Base-by-base conservation (phyloP, 1,140 invertebrate genomes). In the Hyposmocoma kahamanoa region DNA sequence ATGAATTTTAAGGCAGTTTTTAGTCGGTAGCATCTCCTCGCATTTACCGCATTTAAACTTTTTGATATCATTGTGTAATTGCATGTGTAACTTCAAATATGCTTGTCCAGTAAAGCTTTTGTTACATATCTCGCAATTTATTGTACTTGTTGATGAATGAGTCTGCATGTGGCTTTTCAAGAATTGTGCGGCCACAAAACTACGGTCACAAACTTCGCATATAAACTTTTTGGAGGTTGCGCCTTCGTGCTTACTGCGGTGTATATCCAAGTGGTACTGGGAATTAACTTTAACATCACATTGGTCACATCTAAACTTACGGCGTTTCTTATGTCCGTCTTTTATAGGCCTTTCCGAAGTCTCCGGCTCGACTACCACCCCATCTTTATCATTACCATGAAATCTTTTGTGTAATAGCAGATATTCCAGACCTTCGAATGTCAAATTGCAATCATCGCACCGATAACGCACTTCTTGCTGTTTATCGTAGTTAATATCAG, bases 41-140 rank as follows among this genome's bases (percentile, higher is more conserved):
- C 90, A 91, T 39, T 90, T 91, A 13, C 89, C 89, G 62, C 90
- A 91, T 2, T 90, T 86, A 38, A 91, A 91, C 39, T 90, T 91
- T 56, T 91, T 91, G 5, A 90, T 89, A 51, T 91, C 90, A 21
- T 86, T 88, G 58, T 92, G 91, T 13, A 90, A 78, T 51, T 90
- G 89, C 70, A 90, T 89, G 28, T 90, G 89, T 0, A 90, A 79
- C 17, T 90, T 73, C 0, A 90, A 55, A 46, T 90, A 90, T 18
- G 89, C 89, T 20, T 90, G 85, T 0, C 89, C 89, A 0, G 89
- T 90, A 49, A 93, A 93, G 19, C 83, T 89, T 56, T 92, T 92
- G 26, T 89, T 88, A 64, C 91, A 93, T 6, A 89, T 75, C 42
- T 87, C 84, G 62, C 89, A 90, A 36, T 82, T 83, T 13, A 85